Base-by-base conservation (phyloP, 2,113 vertebrate species). In the Sula dactylatra region DNA sequence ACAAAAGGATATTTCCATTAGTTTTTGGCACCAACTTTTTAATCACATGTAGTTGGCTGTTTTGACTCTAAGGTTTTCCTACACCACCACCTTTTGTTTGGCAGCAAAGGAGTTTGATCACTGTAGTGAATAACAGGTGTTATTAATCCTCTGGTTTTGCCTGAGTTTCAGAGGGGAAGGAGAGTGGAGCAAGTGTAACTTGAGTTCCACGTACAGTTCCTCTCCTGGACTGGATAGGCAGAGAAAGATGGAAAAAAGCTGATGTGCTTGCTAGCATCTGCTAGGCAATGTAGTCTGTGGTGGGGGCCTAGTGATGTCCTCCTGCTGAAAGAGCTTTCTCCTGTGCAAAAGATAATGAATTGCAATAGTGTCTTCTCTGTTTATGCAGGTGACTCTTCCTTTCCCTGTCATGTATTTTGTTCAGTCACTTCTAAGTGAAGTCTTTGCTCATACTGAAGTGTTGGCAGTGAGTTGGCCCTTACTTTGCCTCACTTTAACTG, bases 31-130 rank as follows among this genome's bases (percentile, higher is more conserved):
- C 10, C 5, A 19, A 6, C 2, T 70, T 24, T 62, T 29, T 71
- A 16, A 1, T 36, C 5, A 1, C 17, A 6, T 2, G 0, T 18
- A 13, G 11, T 11, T 18, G 24, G 25, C 13, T 67, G 32, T 12
- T 72, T 9, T 65, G 58, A 8, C 15, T 81, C 11, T 6, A 5
- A 5, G 50, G 6, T 70, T 38, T 79, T 58, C 44, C 40, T 81
- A 47, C 65, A 12, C 6, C 44, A 27, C 24, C 44, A 49, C 25
- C 18, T 56, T 11, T 6, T 18, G 20, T 9, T 4, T 56, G 38
- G 7, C 18, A 45, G 66, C 34, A 78, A n/a, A n/a, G 21, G 12
- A 24, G 36, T 74, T 50, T 40, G 45, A 7, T 14, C 10, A 6
- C 25, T 55, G 71, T 16, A 15, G 21, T 16, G 73, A 56, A 13